phyloP scores from a whole-genome alignment of 1,140 invertebrate genomes.

The Sinella curviseta region DNA sequence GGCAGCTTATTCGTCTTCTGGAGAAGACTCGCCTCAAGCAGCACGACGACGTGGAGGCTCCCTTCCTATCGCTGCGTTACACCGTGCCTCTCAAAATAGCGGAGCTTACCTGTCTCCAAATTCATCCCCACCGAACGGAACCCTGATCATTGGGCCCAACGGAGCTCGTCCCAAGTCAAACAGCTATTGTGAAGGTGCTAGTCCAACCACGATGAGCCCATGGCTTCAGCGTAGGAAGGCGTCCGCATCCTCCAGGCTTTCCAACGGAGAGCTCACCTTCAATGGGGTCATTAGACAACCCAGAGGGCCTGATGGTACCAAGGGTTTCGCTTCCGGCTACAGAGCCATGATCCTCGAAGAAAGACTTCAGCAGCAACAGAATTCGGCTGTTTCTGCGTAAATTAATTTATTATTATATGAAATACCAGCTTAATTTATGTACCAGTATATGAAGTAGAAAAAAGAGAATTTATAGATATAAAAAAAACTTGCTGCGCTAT shows the following conservation, averaged over 20 bases:
- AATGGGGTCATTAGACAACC: slow-evolving; percentile 44
- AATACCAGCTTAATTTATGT: neutral
- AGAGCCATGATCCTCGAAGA: slow-evolving; percentile 19
- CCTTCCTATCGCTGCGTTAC: slow-evolving; percentile 37
- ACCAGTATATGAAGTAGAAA: neutral
- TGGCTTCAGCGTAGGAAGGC: slow-evolving; percentile 59
- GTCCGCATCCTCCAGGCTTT: slow-evolving; percentile 52
- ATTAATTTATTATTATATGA: neutral
- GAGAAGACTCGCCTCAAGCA: slow-evolving; percentile 27
- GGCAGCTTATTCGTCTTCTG: slow-evolving; percentile 25
- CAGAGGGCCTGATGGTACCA: slow-evolving; percentile 44
- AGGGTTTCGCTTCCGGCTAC: slow-evolving; percentile 35
- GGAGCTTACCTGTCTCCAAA: slow-evolving; percentile 32
- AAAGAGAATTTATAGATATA: neutral
- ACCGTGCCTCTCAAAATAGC: neutral
- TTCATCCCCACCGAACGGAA: slow-evolving; percentile 33
- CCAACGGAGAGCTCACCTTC: slow-evolving; percentile 37
- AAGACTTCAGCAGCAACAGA: slow-evolving; percentile 19
- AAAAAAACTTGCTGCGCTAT: no score
- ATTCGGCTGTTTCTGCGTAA: slow-evolving; percentile 13
- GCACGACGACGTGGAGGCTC: slow-evolving; percentile 44
- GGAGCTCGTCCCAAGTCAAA: slow-evolving; percentile 47
- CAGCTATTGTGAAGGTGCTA: slow-evolving; percentile 48
- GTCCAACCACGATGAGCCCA: slow-evolving; percentile 53
- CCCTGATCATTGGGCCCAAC: slow-evolving; percentile 36